Evolutionary conservation across 1,140 invertebrate species (phyloP).

Genomic region (Probaryconus sp.): DNA sequence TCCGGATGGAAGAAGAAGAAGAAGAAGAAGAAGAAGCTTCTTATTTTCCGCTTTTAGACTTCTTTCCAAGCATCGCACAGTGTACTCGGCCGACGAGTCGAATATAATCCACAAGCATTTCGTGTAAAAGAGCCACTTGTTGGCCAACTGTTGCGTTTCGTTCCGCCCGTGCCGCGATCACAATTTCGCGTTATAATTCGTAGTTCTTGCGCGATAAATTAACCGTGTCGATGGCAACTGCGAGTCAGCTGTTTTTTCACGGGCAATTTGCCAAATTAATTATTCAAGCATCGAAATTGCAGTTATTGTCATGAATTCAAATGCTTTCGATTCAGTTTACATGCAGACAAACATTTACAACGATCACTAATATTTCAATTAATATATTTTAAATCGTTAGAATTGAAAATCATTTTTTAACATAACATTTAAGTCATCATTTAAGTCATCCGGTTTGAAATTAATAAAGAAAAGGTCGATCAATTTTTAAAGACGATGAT

Average conservation of each 20-base stretch:
- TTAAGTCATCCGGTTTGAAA: too few relatives aligned
- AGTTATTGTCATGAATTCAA: constrained; percentile 31
- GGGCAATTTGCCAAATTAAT: constrained; percentile 4
- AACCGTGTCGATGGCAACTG: constrained; percentile 7
- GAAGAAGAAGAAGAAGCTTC: too few relatives aligned
- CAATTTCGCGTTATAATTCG: constrained; percentile 55
- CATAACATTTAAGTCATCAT: too few relatives aligned
- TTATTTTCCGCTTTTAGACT: constrained; percentile 58
- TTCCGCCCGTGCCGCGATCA: constrained; percentile 22
- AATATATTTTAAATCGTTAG: too few relatives aligned
- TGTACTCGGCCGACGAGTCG: constrained; percentile 61
- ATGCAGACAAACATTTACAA: too few relatives aligned
- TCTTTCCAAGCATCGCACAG: constrained; percentile 61
- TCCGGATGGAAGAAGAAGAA: constrained; percentile 52
- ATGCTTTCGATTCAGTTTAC: constrained; percentile 13
- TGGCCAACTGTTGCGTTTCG: constrained; percentile 59
- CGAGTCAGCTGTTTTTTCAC: constrained; percentile 11
- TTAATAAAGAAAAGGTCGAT: too few relatives aligned
- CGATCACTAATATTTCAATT: too few relatives aligned
- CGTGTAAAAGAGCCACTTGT: constrained; percentile 64
- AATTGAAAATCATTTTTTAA: too few relatives aligned
- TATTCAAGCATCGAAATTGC: constrained; percentile 7
- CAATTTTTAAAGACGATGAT: too few relatives aligned
- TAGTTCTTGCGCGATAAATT: constrained; percentile 46
- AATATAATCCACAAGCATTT: constrained; percentile 64